Evolutionary conservation across 1,140 invertebrate species (phyloP).

Genomic region (Paracyclopina nana): DNA sequence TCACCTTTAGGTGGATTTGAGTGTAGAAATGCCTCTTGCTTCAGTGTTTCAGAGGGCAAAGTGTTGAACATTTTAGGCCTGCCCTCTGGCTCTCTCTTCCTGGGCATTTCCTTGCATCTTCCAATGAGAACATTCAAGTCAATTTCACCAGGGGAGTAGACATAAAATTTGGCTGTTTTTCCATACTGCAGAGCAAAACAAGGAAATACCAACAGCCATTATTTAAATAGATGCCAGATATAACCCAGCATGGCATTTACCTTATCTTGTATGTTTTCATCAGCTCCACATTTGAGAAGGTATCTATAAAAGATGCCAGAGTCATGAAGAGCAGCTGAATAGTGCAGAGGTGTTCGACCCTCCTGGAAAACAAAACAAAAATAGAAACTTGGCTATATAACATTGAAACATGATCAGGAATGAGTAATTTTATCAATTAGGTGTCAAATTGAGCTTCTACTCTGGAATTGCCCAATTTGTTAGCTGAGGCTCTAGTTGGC

Average conservation of each 20-base stretch:
- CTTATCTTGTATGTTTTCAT: slow-evolving; percentile 11
- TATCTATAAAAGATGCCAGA: slow-evolving; percentile 14
- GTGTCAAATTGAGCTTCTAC: too few species aligned
- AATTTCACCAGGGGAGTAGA: slow-evolving; percentile 9
- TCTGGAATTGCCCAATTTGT: too few species aligned
- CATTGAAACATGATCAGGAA: too few species aligned
- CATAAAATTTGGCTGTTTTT: slow-evolving; percentile 10
- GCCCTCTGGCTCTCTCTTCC: slow-evolving; percentile 1
- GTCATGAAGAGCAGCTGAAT: slow-evolving; percentile 5
- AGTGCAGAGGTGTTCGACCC: slow-evolving; percentile 8
- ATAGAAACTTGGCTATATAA: not conserved
- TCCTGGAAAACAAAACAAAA: slow-evolving; percentile 6
- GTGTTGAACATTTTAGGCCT: not conserved
- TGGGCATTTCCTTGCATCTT: slow-evolving; percentile 12
- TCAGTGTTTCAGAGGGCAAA: not conserved
- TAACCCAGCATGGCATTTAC: not conserved
- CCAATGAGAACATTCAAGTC: slow-evolving; percentile 7
- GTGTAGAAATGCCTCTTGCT: not conserved
- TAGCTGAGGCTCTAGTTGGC: not conserved
- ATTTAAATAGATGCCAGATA: not conserved
- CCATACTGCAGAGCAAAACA: slow-evolving; percentile 11
- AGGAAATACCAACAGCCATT: not conserved
- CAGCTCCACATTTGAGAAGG: slow-evolving; percentile 12
- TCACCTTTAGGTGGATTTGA: slow-evolving; percentile 1
- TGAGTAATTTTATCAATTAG: too few species aligned